Percentiles rank a stretch among this genome's conserved stretches.
phyloP scores from a whole-genome alignment of 2,113 vertebrate genomes.

The Ptilorrhoa leucosticta region DNA sequence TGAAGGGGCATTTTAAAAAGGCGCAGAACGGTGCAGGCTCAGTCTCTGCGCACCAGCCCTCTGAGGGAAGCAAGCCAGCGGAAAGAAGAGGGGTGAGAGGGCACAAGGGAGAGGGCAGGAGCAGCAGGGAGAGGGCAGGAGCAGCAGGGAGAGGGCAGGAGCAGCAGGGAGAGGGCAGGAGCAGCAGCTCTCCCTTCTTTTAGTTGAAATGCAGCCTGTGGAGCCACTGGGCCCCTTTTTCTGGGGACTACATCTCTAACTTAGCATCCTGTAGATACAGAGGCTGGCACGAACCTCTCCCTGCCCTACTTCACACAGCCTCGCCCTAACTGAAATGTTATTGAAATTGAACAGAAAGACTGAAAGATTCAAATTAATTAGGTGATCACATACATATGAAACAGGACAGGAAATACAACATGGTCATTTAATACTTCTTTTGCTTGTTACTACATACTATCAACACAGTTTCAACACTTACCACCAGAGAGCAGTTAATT shows the following conservation, averaged over 20 bases:
- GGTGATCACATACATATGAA: background rate
- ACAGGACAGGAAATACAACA: accelerated
- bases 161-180: background rate
- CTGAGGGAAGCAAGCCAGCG: background rate
- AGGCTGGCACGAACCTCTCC: background rate
- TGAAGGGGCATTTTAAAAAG: background rate
- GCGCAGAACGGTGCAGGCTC: background rate
- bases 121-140: background rate
- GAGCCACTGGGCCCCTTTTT: background rate
- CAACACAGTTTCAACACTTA: background rate
- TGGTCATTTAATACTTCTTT: background rate
- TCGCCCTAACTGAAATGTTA: background rate
- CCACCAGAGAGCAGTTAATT: background rate
- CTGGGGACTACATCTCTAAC: background rate
- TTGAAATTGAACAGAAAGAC: background rate
- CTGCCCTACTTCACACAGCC: background rate
- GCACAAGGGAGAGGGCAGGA: background rate
- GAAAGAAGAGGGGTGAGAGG: background rate
- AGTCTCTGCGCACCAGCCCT: accelerated
- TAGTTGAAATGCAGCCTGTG: background rate
- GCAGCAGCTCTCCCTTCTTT: background rate
- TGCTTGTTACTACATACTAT: background rate
- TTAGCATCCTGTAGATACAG: background rate
- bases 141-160: background rate
- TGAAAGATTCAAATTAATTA: background rate